Base-by-base conservation (phyloP, 2,797 vertebrate genomes). In the Miichthys miiuy region DNA sequence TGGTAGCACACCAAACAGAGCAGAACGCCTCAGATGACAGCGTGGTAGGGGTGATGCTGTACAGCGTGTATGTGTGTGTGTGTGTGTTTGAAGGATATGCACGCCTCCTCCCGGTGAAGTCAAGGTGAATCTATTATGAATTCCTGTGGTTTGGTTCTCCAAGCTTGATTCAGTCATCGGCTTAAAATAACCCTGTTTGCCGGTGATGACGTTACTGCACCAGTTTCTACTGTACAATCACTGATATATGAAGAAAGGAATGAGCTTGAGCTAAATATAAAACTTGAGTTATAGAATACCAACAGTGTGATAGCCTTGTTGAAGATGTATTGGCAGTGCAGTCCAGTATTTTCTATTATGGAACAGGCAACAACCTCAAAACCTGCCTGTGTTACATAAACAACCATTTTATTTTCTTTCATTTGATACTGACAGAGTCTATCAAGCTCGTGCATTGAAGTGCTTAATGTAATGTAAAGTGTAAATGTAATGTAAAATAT, bases 51-150 rank as follows among this genome's bases (percentile, higher is more conserved):
- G 23, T 50, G 23, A 54, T 72, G 58, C 58, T 55, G 8, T 41
- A 23, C 7, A 17, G 48, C 65, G 47, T 66, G 10, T 57, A 27
- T 73, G 47, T 63, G n/a, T 68, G n/a, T 46, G 30, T 64, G 23
- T 21, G 8, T 16, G 25, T 44, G 47, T 41, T 38, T 7, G 8
- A 21, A 6, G 12, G 4, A 20, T 55, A 12, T 55, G 13, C 55
- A 38, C 0, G 4, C 70, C 48, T 64, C 34, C 51, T 58, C 44
- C 34, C 55, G 1, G 46, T 71, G 55, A 80, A 72, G 55, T 80
- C 77, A 77, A 75, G 71, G 77, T 86, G 78, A 89, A 80, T 82
- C 63, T 83, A 78, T 85, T 21, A 83, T 85, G 67, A 73, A 77
- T 75, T 81, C 44, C 21, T 77, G 41, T 20, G 8, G 48, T 48